Percentiles rank a stretch among this genome's conserved stretches.
phyloP scores from a whole-genome alignment of 92 coral and sea anemone species.

The Phenganax stokvisi region DNA sequence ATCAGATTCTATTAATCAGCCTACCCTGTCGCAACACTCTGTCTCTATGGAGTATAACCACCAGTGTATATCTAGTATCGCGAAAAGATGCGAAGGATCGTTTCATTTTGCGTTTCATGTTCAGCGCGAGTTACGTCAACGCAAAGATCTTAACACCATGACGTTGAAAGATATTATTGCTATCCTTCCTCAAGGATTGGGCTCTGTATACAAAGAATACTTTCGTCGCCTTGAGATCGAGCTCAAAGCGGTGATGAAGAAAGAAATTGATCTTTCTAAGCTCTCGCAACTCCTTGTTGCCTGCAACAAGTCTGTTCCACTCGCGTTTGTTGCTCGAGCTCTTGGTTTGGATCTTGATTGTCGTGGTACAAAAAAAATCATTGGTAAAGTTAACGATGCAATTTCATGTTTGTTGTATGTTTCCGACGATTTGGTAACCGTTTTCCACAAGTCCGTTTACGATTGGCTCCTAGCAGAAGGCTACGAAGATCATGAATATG shows the following conservation, averaged over 20 bases:
- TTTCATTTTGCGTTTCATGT: constrained; percentile 20
- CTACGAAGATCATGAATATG: neutral
- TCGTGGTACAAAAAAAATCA: neutral
- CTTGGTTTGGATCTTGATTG: neutral
- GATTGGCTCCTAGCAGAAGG: neutral
- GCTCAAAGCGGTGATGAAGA: neutral
- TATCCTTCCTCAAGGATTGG: neutral
- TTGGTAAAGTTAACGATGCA: neutral
- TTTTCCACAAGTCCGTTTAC: neutral
- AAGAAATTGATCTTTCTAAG: neutral
- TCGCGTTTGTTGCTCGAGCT: constrained; percentile 2
- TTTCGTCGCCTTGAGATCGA: constrained; percentile 6
- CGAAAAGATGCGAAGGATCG: neutral
- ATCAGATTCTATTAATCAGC: too few species aligned
- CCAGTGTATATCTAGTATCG: neutral
- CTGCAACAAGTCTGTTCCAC: neutral
- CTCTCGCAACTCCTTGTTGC: neutral
- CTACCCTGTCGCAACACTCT: too few species aligned
- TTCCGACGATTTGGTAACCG: constrained; percentile 17
- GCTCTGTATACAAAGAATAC: neutral
- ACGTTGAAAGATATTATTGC: neutral
- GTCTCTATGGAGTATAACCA: neutral
- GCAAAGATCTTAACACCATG: neutral
- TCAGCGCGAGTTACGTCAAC: neutral
- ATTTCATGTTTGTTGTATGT: constrained; percentile 27